phyloP scores from a whole-genome alignment of 2,113 vertebrate genomes.

The Hippocampus barbouri region DNA sequence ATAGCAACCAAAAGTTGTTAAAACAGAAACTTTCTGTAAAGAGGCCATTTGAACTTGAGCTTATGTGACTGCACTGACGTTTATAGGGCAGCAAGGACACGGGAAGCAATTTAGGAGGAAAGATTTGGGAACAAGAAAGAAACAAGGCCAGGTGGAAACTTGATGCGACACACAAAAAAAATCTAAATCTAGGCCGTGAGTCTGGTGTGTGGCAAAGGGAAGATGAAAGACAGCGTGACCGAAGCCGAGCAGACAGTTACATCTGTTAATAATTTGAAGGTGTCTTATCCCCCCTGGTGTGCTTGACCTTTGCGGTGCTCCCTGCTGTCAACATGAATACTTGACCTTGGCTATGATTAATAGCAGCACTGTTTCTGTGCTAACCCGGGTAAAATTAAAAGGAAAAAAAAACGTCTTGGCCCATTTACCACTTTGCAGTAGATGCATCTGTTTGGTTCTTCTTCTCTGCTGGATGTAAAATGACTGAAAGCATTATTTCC shows the following conservation, averaged over 20 bases:
- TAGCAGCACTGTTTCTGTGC: slow-evolving; percentile 27
- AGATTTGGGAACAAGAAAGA: slow-evolving; percentile 30
- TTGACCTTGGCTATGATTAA: slow-evolving; percentile 57
- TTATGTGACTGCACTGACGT: neutral
- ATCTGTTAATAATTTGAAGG: slow-evolving; percentile 42
- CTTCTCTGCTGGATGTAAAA: neutral
- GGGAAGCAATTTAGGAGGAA: slow-evolving; percentile 21
- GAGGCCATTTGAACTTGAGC: neutral
- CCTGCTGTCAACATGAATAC: slow-evolving; percentile 31
- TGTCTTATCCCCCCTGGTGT: slow-evolving; percentile 17
- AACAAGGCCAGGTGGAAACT: slow-evolving; percentile 60
- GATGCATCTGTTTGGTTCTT: slow-evolving; percentile 19
- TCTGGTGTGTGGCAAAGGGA: slow-evolving; percentile 21
- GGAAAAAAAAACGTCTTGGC: slow-evolving; percentile 6
- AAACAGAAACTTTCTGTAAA: neutral
- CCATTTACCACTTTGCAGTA: slow-evolving; percentile 1
- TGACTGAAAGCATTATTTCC: slow-evolving; percentile 13
- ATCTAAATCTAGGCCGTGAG: slow-evolving; percentile 41
- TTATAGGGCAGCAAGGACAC: slow-evolving; percentile 25
- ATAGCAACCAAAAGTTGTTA: neutral
- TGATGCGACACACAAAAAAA: slow-evolving; percentile 61
- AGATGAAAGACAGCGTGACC: neutral
- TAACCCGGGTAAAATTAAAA: neutral
- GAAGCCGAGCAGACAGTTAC: slow-evolving; percentile 26
- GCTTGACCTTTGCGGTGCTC: slow-evolving; percentile 35